A percentile compares a stretch with the other conserved stretches of the same genome.
Conservation (phyloP, 2,797 vertebrate species). For the Chelon auratus region DNA sequence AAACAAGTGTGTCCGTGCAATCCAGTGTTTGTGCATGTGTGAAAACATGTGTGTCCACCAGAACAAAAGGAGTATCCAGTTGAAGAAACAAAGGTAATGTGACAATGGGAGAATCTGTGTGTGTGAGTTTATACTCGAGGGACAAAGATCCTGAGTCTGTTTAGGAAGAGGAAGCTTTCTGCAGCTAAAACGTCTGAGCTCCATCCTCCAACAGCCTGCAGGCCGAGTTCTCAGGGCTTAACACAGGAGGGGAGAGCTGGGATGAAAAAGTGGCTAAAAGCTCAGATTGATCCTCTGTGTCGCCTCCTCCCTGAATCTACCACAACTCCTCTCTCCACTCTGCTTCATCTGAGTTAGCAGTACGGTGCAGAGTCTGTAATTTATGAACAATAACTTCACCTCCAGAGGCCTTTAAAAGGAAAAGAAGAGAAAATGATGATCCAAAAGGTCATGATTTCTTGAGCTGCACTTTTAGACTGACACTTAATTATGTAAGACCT, state of each 20-base stretch:
- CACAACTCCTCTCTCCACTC: slow-evolving; percentile 27
- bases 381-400: slow-evolving; percentile 42
- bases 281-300: slow-evolving; percentile 37
- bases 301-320: slow-evolving; percentile 30
- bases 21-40: slow-evolving; percentile 46
- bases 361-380: slow-evolving; percentile 24
- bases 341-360: slow-evolving; percentile 16
- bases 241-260: slow-evolving; percentile 42
- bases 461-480: slow-evolving; percentile 24
- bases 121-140: slow-evolving; percentile 15
- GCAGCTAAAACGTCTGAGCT: slow-evolving; percentile 52
- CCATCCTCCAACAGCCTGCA: slow-evolving; percentile 49
- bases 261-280: slow-evolving; percentile 55
- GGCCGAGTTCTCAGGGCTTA: slow-evolving; percentile 45
- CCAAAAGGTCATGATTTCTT: slow-evolving; percentile 37
- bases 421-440: neutral
- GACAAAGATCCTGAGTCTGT: slow-evolving; percentile 36
- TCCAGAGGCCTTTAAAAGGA: slow-evolving; percentile 20
- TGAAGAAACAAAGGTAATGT: slow-evolving; percentile 26
- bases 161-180: slow-evolving; percentile 42
- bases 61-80: slow-evolving; percentile 18
- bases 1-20: slow-evolving; percentile 55
- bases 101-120: slow-evolving; percentile 28
- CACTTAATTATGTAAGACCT: slow-evolving; percentile 21
- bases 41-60: slow-evolving; percentile 23